Conservation (phyloP, 2,797 vertebrate species). For the Bovichtus diacanthus region DNA sequence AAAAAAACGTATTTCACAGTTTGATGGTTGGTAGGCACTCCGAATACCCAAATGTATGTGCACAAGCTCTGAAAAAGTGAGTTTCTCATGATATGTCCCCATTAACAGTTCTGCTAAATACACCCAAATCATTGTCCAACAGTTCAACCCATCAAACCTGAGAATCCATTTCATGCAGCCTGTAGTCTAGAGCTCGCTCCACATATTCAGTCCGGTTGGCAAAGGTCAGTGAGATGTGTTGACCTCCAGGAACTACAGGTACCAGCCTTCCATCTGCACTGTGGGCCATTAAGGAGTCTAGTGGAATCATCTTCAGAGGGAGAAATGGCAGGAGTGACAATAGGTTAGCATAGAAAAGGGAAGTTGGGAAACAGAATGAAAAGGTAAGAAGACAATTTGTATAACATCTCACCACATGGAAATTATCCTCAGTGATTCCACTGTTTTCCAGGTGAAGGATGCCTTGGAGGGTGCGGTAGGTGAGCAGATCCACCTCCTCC, state of each 20-base stretch:
- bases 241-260: slow-evolving; percentile 86
- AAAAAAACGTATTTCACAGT: no score
- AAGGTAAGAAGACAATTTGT: not conserved
- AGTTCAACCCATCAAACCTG: slow-evolving; percentile 78
- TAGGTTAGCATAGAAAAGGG: not conserved
- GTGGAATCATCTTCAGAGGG: slow-evolving; percentile 85
- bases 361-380: not conserved
- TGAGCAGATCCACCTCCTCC: slow-evolving; percentile 89
- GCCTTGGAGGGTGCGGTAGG: slow-evolving; percentile 86
- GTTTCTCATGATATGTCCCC: no score
- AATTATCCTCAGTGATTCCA: slow-evolving; percentile 88
- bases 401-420: slow-evolving; percentile 83
- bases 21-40: no score
- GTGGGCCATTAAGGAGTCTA: slow-evolving; percentile 87
- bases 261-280: slow-evolving; percentile 86
- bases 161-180: slow-evolving; percentile 88
- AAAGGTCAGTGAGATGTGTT: slow-evolving; percentile 85
- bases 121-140: not conserved
- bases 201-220: slow-evolving; percentile 87
- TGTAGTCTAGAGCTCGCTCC: slow-evolving; percentile 85
- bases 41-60: no score
- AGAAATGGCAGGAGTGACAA: not conserved
- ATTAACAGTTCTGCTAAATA: not conserved
- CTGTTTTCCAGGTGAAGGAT: slow-evolving; percentile 88
- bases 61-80: no score